Base-by-base conservation (phyloP, 2,113 vertebrate genomes). In the Zeus faber region DNA sequence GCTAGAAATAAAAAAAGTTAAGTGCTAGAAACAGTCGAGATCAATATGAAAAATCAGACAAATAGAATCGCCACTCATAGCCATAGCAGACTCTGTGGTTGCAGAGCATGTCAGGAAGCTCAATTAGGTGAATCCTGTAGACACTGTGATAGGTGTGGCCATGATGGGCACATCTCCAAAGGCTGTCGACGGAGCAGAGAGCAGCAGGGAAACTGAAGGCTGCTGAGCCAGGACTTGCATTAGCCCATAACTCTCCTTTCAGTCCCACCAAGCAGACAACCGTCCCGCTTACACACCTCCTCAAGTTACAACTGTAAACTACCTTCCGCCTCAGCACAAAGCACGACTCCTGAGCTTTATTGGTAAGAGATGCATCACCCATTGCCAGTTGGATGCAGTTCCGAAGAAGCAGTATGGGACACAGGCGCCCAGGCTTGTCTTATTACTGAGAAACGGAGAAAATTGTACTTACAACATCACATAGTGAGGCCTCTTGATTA, bases 391-490 rank as follows among this genome's bases (percentile, higher is more conserved):
- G 6, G 54, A 46, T 20, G 40, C 10, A 2, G 10, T 56, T 2
- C 1, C 40, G 20, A 33, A 6, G 41, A 47, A 11, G 26, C 54
- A 1, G 13, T 39, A 13, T 58, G 55, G 43, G 33, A 39, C 44
- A 58, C 2, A 2, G 16, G 22, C 2, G 33, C 31, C 1, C 45
- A 49, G 22, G 33, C 23, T 1, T 27, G n/a, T 13, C 4, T 49
- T 4, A 49, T 48, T 8, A 58, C 27, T 33, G 43, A 47, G 10
- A 13, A 11, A 5, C 47, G 44, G 54, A 47, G 43, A 10, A 20
- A 21, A 5, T 3, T 5, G 8, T 6, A 57, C 16, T 20, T 56
- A 2, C 41, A 40, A 5, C 41, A 56, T 18, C 18, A 7, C 18
- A 21, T n/a, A 1, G 3, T 56, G 1, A 24, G 54, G 10, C 6